Evolutionary conservation across 2,113 vertebrate genomes (phyloP).

Genomic region (Tympanuchus pallidicinctus): DNA sequence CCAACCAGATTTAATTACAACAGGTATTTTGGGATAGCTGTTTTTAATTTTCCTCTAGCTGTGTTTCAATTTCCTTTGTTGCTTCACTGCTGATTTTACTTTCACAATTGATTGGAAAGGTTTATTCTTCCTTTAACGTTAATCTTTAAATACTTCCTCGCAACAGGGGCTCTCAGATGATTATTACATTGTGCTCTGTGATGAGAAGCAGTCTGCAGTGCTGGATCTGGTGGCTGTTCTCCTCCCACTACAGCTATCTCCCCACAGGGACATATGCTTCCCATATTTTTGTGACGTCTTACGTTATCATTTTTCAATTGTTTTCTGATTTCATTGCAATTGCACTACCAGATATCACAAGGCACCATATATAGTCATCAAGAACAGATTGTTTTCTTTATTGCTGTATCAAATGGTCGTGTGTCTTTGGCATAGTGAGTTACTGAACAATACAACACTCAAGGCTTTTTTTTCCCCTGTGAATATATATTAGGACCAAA

Average conservation of each 20-base stretch:
- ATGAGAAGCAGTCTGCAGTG: background rate
- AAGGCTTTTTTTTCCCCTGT: background rate
- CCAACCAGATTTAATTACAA: conserved; percentile 26
- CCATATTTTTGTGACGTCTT: background rate
- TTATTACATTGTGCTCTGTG: background rate
- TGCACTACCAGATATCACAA: background rate
- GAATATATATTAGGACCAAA: background rate
- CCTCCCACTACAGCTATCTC: background rate
- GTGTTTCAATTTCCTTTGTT: conserved; percentile 30
- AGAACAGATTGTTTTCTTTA: background rate
- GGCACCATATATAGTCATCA: background rate
- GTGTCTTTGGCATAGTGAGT: background rate
- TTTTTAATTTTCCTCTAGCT: conserved; percentile 45
- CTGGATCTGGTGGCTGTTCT: background rate
- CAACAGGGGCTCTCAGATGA: background rate
- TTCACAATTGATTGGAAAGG: conserved; percentile 24
- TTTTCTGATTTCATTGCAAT: background rate
- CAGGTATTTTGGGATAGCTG: conserved; percentile 23
- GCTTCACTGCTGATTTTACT: conserved; percentile 34
- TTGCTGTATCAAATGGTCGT: background rate
- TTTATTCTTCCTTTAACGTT: conserved; percentile 37
- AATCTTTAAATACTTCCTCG: conserved; percentile 8
- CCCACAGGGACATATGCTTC: background rate
- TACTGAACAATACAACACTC: background rate
- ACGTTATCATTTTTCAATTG: background rate